phyloP scores from a whole-genome alignment of 2,888 invertebrate species.

The Cataglyphis cursor region DNA sequence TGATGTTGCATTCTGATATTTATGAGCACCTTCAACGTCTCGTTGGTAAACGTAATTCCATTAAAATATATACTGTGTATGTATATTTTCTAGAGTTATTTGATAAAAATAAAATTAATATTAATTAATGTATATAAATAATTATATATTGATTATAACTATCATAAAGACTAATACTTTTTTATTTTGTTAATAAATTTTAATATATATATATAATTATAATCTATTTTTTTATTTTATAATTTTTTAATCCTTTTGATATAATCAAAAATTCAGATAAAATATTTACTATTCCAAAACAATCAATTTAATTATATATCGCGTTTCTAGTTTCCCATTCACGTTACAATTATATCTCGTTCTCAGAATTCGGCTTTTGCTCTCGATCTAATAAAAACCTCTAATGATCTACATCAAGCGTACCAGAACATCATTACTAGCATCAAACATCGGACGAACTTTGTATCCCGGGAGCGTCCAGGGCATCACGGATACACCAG shows the following conservation, averaged over 20 bases:
- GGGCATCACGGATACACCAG: constrained; percentile 61
- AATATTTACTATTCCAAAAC: neutral
- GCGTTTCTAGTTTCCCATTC: neutral
- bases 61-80: neutral
- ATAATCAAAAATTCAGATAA: neutral
- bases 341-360: constrained; percentile 8
- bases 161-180: neutral
- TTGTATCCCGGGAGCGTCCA: constrained; percentile 48
- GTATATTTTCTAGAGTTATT: neutral
- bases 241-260: neutral
- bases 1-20: neutral
- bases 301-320: constrained; percentile 5
- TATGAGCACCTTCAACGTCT: neutral
- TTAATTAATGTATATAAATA: neutral
- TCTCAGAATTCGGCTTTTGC: constrained; percentile 6
- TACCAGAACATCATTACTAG: constrained; percentile 21
- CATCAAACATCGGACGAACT: constrained; percentile 39
- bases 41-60: neutral
- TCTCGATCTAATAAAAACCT: constrained; percentile 14
- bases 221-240: neutral
- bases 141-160: neutral
- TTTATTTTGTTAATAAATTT: neutral
- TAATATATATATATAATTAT: neutral
- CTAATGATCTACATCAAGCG: neutral
- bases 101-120: neutral